Evolutionary conservation across 2,888 invertebrate species (phyloP).

Genomic region (Idaea dimidiata): DNA sequence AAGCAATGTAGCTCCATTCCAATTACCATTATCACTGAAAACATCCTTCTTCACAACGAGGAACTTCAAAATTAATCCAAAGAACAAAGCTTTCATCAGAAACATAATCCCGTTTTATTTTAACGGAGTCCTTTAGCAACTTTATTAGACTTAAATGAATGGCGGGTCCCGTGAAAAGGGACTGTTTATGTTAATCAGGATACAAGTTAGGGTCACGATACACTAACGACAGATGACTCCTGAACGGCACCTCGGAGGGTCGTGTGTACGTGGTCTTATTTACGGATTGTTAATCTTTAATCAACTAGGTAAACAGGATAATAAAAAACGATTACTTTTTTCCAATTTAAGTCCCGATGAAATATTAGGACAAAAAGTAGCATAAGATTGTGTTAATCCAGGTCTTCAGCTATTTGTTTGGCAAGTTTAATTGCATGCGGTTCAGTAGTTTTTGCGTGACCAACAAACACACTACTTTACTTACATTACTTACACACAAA

Average conservation of each 20-base stretch:
- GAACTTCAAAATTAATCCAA: neutral
- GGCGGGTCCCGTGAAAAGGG: neutral
- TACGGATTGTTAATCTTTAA: too few species aligned
- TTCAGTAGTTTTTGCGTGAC: too few species aligned
- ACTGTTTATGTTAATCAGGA: slow-evolving; percentile 1
- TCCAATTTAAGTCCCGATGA: too few species aligned
- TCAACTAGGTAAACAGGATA: too few species aligned
- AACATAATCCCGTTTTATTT: neutral
- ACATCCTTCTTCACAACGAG: neutral
- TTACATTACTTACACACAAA: too few species aligned
- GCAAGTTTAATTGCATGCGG: too few species aligned
- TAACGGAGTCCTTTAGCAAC: neutral
- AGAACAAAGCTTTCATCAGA: neutral
- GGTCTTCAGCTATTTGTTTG: too few species aligned
- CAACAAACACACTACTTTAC: too few species aligned
- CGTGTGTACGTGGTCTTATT: neutral
- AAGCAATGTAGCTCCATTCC: neutral
- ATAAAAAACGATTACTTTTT: too few species aligned
- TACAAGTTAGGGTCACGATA: neutral
- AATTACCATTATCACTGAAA: neutral
- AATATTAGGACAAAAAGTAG: too few species aligned
- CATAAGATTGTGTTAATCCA: too few species aligned
- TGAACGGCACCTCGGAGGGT: neutral
- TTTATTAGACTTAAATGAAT: slow-evolving; percentile 1
- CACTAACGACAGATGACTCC: neutral